Base-by-base conservation (phyloP, 1,140 invertebrate genomes). In the Procambarus virginalis region DNA sequence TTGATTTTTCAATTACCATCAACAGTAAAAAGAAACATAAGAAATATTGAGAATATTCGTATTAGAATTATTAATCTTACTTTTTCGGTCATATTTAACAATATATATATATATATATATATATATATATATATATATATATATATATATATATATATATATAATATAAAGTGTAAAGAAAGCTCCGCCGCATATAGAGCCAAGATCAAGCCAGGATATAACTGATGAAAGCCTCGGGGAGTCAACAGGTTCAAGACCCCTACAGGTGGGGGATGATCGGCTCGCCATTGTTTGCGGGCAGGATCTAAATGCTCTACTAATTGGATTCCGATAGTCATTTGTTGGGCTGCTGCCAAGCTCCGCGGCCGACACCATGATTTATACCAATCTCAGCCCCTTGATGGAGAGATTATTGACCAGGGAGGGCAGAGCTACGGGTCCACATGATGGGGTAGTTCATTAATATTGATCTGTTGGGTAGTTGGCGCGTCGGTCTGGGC, bases 251-350 rank as follows among this genome's bases (percentile, higher is more conserved):
- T 79, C 48, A 49, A 22, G n/a, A 55, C 78, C 78, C 78, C 78
- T 55, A 8, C 20, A 51, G 49, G 49, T 55, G 49, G 78, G 34
- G 51, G 49, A 55, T 22, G 78, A 79, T 51, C 55, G 49, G 45
- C 20, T 6, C 20, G 48, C 78, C 49, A 79, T 79, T 79, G 49
- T 79, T 79, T 79, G 78, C 78, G 78, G 78, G 78, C 78, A 79
- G 49, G 78, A 79, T 79, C 78, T 79, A 79, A 79, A 79, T 79
- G 78, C 78, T 55, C 48, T 79, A 55, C 78, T 79, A 79, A 79
- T 79, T 79, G 78, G 78, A 79, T 79, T 79, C 78, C 78, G 78
- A 79, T 79, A 55, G 78, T 79, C 78, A 79, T 79, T 79, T 79
- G 78, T 79, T 79, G 48, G 49, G 46, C 78, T 4, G 48, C 78